These are phyloP conservation scores for Alexandromys fortis DNA, from an alignment of 2,113 vertebrate genomes.

Conservation along the genomic window DNA sequence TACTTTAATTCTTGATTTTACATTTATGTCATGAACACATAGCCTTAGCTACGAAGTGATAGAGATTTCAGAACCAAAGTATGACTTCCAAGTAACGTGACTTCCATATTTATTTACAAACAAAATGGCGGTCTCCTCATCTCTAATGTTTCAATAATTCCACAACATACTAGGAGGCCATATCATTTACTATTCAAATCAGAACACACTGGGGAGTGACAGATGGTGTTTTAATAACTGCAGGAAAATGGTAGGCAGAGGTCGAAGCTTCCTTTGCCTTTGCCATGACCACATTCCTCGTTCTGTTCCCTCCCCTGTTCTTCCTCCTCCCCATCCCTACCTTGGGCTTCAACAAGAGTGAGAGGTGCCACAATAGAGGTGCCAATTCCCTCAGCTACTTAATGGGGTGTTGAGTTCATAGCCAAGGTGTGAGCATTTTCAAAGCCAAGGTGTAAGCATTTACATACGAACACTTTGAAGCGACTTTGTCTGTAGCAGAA, in stretches of 20 bases:
- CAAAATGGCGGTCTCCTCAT: not conserved
- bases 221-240: not conserved
- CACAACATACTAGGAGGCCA: not conserved
- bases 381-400: constrained; percentile 69
- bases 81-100: not conserved
- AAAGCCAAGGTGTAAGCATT: constrained; percentile 71
- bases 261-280: not conserved
- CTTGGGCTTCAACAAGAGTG: constrained; percentile 35
- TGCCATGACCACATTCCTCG: not conserved
- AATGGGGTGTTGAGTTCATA: constrained; percentile 77
- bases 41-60: not conserved
- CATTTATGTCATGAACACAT: not conserved
- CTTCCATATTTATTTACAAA: constrained; percentile 48
- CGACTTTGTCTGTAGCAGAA: constrained; percentile 30
- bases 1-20: constrained; percentile 42
- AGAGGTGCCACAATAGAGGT: constrained; percentile 46
- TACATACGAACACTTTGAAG: constrained; percentile 70
- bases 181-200: not conserved
- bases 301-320: not conserved
- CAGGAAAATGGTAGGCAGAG: not conserved
- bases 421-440: constrained; percentile 71
- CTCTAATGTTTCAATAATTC: not conserved
- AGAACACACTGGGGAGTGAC: not conserved
- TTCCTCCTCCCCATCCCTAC: not conserved
- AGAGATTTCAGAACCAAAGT: constrained; percentile 6